A percentile compares a stretch with the other conserved stretches of the same genome.
Conservation (phyloP, 2,888 invertebrate genomes). For the Nemurella pictetii region DNA sequence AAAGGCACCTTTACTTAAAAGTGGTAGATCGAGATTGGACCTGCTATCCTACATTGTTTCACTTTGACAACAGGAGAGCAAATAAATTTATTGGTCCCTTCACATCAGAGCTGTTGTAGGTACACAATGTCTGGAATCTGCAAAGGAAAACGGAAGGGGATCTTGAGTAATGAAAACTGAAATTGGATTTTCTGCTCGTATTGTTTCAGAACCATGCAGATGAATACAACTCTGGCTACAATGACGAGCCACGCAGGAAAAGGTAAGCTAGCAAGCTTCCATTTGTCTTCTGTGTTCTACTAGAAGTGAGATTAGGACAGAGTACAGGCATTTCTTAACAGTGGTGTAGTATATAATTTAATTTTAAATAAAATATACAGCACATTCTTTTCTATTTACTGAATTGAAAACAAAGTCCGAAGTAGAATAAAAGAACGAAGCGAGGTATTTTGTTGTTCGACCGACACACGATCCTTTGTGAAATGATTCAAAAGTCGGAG, state of each 20-base stretch:
- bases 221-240: constrained; percentile 52
- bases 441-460: no score
- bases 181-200: not conserved
- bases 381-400: no score
- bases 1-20: no score
- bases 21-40: no score
- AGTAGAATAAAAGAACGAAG: no score
- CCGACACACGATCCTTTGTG: no score
- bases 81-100: not conserved
- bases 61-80: not conserved
- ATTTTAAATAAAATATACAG: no score
- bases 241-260: constrained; percentile 53
- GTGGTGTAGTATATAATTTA: no score
- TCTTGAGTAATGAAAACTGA: not conserved
- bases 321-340: no score
- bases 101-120: not conserved
- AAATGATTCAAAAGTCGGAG: no score
- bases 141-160: not conserved
- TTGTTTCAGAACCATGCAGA: constrained; percentile 45
- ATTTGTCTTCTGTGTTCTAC: not conserved
- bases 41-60: no score
- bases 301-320: not conserved
- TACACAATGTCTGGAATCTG: not conserved
- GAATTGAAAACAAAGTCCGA: no score
- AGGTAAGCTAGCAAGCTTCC: constrained; percentile 46